Percentiles rank a stretch among this genome's conserved stretches.
These are phyloP conservation scores for Gymnobelideus leadbeateri DNA, from an alignment of 2,113 vertebrate genomes.

Conservation along the genomic window DNA sequence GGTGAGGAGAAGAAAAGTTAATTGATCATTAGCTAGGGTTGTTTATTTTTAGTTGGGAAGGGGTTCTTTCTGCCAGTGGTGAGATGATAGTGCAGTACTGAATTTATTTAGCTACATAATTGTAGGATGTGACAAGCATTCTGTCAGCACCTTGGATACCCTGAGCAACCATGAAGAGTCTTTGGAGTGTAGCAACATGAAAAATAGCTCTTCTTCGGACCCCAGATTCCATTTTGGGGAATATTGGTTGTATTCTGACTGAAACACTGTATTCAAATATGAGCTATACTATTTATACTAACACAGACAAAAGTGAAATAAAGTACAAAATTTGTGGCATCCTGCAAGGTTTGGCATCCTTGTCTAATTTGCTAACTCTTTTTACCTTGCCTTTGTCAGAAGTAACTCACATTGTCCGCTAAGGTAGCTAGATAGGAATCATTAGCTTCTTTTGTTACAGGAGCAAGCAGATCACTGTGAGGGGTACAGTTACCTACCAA, in stretches of 20 bases:
- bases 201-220: neutral
- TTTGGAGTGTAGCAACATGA: neutral
- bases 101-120: slow-evolving; percentile 18
- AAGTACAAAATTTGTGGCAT: neutral
- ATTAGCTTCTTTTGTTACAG: neutral
- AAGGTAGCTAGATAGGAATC: neutral
- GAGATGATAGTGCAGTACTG: neutral
- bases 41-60: neutral
- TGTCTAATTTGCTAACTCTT: neutral
- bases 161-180: neutral
- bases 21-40: neutral
- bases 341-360: neutral
- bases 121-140: neutral
- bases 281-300: neutral
- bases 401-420: neutral
- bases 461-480: neutral
- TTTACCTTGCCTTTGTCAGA: neutral
- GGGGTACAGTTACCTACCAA: neutral
- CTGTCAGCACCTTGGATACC: neutral
- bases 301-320: neutral
- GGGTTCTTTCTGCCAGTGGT: slow-evolving; percentile 13
- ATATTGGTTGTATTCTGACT: neutral
- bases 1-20: slow-evolving; percentile 23
- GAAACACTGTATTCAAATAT: neutral
- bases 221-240: neutral